phyloP scores from a whole-genome alignment of 2,888 invertebrate genomes.

The Cistogaster globosa region DNA sequence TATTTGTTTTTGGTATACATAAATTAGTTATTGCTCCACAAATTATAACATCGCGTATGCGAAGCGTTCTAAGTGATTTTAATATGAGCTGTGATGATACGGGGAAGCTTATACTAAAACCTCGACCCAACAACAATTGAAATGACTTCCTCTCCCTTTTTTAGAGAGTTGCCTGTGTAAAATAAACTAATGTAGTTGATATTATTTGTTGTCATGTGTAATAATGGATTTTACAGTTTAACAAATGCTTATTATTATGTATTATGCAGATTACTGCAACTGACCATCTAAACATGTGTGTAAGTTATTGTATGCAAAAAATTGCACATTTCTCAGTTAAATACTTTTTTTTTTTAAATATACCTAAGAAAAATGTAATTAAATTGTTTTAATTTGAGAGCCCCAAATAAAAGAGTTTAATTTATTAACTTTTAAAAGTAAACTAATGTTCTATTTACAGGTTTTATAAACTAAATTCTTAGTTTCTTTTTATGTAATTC shows the following conservation, averaged over 20 bases:
- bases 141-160: conserved; percentile 7
- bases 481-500: no score
- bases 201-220: not conserved
- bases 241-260: not conserved
- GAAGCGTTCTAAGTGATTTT: conserved; percentile 95
- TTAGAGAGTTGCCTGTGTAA: conserved; percentile 1
- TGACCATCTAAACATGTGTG: not conserved
- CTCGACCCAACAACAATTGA: conserved; percentile 86
- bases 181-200: not conserved
- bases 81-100: conserved; percentile 99
- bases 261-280: not conserved
- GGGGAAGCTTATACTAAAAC: conserved; percentile 96
- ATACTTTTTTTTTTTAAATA: no score
- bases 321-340: no score
- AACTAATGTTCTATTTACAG: no score
- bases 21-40: conserved; percentile 98
- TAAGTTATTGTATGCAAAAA: not conserved
- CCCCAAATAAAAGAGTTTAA: no score
- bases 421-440: no score
- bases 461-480: no score
- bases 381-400: no score
- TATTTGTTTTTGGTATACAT: conserved; percentile 96
- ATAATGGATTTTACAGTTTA: not conserved
- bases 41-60: conserved; percentile 95
- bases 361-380: no score